phyloP scores from a whole-genome alignment of 2,888 invertebrate genomes.

The Spodoptera littoralis region DNA sequence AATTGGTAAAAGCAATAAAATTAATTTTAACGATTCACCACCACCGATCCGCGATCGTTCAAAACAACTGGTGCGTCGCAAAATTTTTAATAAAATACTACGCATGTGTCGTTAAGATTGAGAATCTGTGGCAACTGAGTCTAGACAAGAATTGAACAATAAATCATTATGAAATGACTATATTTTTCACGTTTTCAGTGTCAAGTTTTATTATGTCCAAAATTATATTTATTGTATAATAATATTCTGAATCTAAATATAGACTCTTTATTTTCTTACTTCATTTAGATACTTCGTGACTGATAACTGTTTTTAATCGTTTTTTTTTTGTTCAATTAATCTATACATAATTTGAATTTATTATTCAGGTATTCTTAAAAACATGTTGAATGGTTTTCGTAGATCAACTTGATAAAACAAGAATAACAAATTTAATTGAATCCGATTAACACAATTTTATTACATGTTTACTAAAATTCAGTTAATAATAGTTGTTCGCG shows the following conservation, averaged over 20 bases:
- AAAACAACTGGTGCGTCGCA: constrained; percentile 2
- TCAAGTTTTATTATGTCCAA: not conserved
- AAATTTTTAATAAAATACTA: not conserved
- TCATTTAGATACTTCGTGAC: not conserved
- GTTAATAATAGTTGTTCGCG: constrained; percentile 2
- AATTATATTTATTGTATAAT: too few species aligned
- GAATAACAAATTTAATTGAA: constrained; percentile 29
- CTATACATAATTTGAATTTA: constrained; percentile 15
- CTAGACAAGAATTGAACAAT: not conserved
- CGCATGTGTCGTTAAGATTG: not conserved
- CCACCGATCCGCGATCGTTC: not conserved
- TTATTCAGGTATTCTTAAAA: constrained; percentile 5
- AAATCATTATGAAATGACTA: constrained; percentile 5
- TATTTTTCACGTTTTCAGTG: not conserved
- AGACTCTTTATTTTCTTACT: not conserved
- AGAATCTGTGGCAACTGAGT: not conserved
- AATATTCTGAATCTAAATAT: not conserved
- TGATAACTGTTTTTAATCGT: not conserved
- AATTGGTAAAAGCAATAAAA: constrained; percentile 6
- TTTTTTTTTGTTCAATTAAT: constrained; percentile 14
- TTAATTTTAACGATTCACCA: constrained; percentile 1
- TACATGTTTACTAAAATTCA: constrained; percentile 12
- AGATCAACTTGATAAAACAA: constrained; percentile 11
- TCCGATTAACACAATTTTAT: constrained; percentile 1
- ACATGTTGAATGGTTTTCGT: constrained; percentile 26